phyloP scores from a whole-genome alignment of 1,140 invertebrate species.

The Uloborus diversus region DNA sequence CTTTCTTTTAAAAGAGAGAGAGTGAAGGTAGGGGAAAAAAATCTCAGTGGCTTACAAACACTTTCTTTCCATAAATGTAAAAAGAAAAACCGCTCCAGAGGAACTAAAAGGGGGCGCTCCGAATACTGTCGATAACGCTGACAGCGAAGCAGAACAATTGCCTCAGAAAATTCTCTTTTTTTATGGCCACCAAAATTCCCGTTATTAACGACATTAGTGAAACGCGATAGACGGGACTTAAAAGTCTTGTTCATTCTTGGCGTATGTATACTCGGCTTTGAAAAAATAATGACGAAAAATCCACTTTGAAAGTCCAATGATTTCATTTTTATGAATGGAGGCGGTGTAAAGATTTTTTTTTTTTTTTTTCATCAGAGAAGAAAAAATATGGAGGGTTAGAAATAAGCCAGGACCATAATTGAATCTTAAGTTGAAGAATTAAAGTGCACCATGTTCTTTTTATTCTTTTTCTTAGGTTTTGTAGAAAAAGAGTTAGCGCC shows the following conservation, averaged over 20 bases:
- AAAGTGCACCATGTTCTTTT: neutral
- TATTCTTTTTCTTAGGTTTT: neutral
- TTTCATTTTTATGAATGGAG: conserved; percentile 38
- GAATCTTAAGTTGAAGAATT: conserved; percentile 48
- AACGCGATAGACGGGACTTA: conserved; percentile 40
- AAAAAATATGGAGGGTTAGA: conserved; percentile 6
- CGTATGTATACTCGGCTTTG: neutral
- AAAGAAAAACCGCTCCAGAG: neutral
- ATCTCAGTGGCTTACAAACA: neutral
- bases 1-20: too few species aligned
- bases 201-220: conserved; percentile 54
- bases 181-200: neutral
- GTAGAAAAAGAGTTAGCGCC: too few species aligned
- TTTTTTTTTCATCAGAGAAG: neutral
- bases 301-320: conserved; percentile 17
- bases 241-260: conserved; percentile 6
- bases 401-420: conserved; percentile 34
- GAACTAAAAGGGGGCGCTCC: neutral
- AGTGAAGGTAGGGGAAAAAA: neutral
- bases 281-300: neutral
- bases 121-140: conserved; percentile 23
- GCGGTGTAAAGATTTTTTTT: conserved; percentile 2
- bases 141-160: conserved; percentile 54
- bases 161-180: conserved; percentile 3
- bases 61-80: conserved; percentile 22